Conservation (phyloP, 2,888 invertebrate species). For the Tetragonisca angustula region DNA sequence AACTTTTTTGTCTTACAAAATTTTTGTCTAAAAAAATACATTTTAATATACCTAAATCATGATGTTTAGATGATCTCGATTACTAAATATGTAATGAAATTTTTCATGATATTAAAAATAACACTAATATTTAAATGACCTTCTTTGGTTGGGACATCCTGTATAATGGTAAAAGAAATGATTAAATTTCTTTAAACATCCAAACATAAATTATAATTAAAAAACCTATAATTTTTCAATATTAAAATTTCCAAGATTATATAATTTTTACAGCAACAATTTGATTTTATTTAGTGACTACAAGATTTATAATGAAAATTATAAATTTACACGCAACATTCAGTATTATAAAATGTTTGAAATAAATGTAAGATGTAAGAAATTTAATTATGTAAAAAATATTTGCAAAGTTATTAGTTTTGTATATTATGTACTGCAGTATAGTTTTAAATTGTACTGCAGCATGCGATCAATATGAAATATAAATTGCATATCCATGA, state of each 20-base stretch:
- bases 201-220: not conserved
- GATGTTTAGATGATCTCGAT: too few species aligned
- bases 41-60: too few species aligned
- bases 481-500: conserved; percentile 61
- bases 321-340: conserved; percentile 64
- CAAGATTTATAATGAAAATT: conserved; percentile 29
- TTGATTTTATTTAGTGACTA: conserved; percentile 18
- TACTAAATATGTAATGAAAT: too few species aligned
- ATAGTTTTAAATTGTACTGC: conserved; percentile 36
- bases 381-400: conserved; percentile 48
- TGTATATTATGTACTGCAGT: conserved; percentile 38
- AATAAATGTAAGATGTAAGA: conserved; percentile 39
- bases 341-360: conserved; percentile 70
- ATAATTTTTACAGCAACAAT: not conserved
- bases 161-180: not conserved
- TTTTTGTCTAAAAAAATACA: too few species aligned
- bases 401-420: conserved; percentile 56
- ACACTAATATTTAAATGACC: too few species aligned
- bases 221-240: conserved; percentile 42
- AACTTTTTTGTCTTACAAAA: too few species aligned
- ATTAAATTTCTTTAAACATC: not conserved
- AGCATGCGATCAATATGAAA: conserved; percentile 28
- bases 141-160: too few species aligned
- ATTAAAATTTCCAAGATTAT: conserved; percentile 35
- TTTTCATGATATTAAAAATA: too few species aligned